These are phyloP conservation scores for Serilophus lunatus DNA, from an alignment of 2,113 vertebrate genomes.

Conservation along the genomic window DNA sequence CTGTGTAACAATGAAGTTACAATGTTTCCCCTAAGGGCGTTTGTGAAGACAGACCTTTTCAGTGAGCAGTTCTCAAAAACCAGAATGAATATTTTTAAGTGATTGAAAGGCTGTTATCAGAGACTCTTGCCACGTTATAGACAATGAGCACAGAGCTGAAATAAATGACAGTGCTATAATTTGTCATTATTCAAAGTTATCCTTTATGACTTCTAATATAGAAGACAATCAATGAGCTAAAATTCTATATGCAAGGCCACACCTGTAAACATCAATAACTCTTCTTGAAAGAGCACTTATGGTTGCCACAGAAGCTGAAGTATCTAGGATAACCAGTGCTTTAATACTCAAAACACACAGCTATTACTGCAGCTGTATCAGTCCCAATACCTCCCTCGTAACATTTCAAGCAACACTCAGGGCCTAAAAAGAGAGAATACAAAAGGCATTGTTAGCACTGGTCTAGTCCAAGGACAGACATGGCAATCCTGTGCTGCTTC, in stretches of 20 bases:
- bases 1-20: neutral
- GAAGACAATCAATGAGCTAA: neutral
- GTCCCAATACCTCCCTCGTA: neutral
- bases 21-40: neutral
- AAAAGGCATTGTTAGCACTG: rapidly evolving
- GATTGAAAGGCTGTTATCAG: neutral
- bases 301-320: neutral
- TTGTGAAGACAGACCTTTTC: neutral
- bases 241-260: neutral
- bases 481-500: neutral
- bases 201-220: neutral
- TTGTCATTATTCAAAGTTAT: neutral
- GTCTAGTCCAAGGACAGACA: neutral
- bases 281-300: neutral
- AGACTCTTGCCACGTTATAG: neutral
- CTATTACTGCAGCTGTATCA: neutral
- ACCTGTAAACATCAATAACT: neutral
- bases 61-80: neutral
- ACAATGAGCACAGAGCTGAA: neutral
- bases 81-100: neutral
- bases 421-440: neutral
- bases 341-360: neutral
- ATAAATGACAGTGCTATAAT: neutral
- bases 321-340: neutral
- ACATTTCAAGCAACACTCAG: neutral